These are phyloP conservation scores for Dryobates pubescens DNA, from an alignment of 2,797 vertebrate species.

Conservation along the genomic window DNA sequence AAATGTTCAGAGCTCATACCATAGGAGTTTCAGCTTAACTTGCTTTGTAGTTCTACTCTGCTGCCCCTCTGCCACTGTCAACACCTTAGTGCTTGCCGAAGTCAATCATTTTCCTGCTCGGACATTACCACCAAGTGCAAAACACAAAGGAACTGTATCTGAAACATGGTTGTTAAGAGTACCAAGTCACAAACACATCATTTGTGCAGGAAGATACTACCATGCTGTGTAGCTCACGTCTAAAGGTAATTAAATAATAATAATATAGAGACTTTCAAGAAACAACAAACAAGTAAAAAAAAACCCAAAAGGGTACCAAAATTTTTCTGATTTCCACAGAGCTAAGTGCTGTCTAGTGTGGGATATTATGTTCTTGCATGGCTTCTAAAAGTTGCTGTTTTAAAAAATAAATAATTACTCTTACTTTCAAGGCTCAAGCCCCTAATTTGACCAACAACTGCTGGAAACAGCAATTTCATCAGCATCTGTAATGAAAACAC, in stretches of 20 bases:
- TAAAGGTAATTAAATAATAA: not conserved
- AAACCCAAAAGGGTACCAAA: not conserved
- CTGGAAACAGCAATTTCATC: not conserved
- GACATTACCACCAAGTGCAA: not conserved
- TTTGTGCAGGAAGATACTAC: not conserved
- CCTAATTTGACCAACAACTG: not conserved
- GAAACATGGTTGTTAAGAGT: not conserved
- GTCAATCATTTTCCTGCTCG: not conserved
- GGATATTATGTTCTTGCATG: not conserved
- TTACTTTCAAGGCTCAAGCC: not conserved
- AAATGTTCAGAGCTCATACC: not conserved
- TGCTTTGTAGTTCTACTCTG: not conserved
- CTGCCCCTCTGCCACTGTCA: not conserved
- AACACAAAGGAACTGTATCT: not conserved
- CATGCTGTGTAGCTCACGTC: not conserved
- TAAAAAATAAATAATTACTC: not conserved
- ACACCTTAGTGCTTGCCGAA: accelerated
- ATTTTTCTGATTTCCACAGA: not conserved
- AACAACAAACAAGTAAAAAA: not conserved
- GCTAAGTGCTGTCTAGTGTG: not conserved
- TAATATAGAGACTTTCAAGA: not conserved
- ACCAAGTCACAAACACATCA: not conserved
- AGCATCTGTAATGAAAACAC: not conserved
- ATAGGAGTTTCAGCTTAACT: not conserved
- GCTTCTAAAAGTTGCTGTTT: not conserved